Conservation (phyloP, 92 coral and sea anemone species). For the Paragorgia papillata region DNA sequence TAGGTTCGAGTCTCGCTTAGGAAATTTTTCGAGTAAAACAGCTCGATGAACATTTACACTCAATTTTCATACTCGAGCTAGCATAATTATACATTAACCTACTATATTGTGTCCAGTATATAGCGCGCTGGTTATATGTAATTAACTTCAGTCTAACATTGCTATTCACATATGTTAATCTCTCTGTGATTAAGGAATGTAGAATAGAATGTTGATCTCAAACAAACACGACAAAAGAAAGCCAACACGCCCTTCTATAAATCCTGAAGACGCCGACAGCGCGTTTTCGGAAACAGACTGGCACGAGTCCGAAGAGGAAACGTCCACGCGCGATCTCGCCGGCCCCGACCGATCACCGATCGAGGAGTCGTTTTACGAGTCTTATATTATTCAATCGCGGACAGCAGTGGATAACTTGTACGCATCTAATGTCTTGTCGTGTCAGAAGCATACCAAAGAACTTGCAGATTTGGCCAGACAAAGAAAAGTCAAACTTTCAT, state of each 20-base stretch:
- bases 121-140: too few relatives aligned
- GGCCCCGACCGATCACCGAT: constrained; percentile 76
- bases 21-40: too few relatives aligned
- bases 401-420: constrained; percentile 85
- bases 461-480: constrained; percentile 77
- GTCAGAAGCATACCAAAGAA: constrained; percentile 84
- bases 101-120: too few relatives aligned
- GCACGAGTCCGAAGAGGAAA: not conserved
- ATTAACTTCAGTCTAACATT: too few relatives aligned
- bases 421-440: constrained; percentile 91
- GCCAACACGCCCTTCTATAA: too few relatives aligned
- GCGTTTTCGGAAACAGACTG: too few relatives aligned
- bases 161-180: not conserved
- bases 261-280: too few relatives aligned
- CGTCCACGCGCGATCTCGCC: not conserved
- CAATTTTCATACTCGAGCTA: too few relatives aligned
- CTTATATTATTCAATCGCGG: constrained; percentile 87
- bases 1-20: too few relatives aligned
- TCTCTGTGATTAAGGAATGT: constrained; percentile 12
- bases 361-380: constrained; percentile 93
- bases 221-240: not conserved
- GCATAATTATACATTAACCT: too few relatives aligned
- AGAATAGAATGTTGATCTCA: not conserved
- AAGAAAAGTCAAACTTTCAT: constrained; percentile 69
- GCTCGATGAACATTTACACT: too few relatives aligned